Conservation (phyloP, 2,888 invertebrate species). For the Caenorhabditis parvicauda region DNA sequence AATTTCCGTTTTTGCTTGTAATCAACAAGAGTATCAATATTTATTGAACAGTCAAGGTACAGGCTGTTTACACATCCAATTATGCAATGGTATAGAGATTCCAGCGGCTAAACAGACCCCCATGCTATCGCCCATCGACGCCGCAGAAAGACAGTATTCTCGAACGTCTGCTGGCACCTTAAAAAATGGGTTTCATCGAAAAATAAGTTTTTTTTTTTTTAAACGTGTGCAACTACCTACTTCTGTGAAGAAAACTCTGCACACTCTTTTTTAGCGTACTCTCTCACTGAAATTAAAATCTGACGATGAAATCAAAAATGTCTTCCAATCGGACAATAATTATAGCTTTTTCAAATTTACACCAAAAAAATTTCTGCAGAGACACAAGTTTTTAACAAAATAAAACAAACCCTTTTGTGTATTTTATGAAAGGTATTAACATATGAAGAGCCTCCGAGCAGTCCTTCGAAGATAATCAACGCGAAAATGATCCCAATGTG, state of each 20-base stretch:
- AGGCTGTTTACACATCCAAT: constrained; percentile 28
- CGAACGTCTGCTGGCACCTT: constrained; percentile 36
- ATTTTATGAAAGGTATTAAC: constrained; percentile 81
- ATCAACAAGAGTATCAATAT: no score
- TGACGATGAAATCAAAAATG: no score
- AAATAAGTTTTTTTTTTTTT: background rate
- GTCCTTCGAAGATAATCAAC: constrained; percentile 75
- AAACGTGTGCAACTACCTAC: background rate
- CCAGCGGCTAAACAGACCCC: constrained; percentile 31
- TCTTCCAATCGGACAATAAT: no score
- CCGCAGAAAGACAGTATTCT: constrained; percentile 76
- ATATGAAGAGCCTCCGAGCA: constrained; percentile 76
- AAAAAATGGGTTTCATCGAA: no score
- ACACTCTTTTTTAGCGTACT: no score
- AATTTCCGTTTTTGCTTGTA: no score
- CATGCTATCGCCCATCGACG: constrained; percentile 67
- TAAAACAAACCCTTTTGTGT: constrained; percentile 69
- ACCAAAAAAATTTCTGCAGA: background rate
- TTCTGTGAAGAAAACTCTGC: background rate
- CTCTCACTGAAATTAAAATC: no score
- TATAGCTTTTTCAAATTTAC: background rate
- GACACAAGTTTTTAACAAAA: background rate
- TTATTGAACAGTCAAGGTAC: no score
- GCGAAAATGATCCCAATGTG: constrained; percentile 73
- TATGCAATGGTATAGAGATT: constrained; percentile 26